Base-by-base conservation (phyloP, 2,888 invertebrate species). In the Selenia dentaria region DNA sequence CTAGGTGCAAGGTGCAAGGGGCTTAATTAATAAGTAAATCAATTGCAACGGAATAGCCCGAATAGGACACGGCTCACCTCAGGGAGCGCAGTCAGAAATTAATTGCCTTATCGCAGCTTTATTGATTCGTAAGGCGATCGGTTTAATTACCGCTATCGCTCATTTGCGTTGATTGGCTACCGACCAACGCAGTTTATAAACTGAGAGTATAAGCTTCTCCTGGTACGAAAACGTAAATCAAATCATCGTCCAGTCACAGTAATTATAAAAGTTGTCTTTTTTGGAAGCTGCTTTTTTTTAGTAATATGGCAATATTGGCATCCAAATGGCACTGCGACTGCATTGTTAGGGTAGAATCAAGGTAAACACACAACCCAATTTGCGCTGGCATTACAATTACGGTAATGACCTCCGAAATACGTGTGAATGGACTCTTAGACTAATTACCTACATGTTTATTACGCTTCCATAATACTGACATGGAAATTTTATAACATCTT, bases 71-170 rank as follows among this genome's bases (percentile, higher is more conserved):
- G 68, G 71, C 59, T 62, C 61, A 67, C 75, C 70, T 74, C 75
- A 44, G 77, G 79, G 79, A 78, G 65, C 58, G 63, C 64, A 62
- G 68, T 62, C 64, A 60, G 61, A 84, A 84, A 89, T 89, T 88
- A 88, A 89, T 89, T 85, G 79, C 74, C 87, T 87, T 89, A 89
- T 87, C 88, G 88, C 69, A 70, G 67, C 70, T 77, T 83, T 87
- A 88, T 89, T 89, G 89, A 87, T 86, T 87, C 68, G 89, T 86
- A 89, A 88, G 85, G 82, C 82, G 87, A 89, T 88, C 87, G 83
- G 80, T 84, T 87, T 89, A 89, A 89, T 89, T 89, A 85, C 82
- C 75, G 64, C 68, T 83, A 83, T 85, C 81, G 83, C 79, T 86
- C 82, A 86, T 86, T 84, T 80, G 78, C 70, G 72, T 67, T 84